These are phyloP conservation scores for Dermolepida albohirtum DNA, from an alignment of 2,888 invertebrate genomes.

Conservation along the genomic window DNA sequence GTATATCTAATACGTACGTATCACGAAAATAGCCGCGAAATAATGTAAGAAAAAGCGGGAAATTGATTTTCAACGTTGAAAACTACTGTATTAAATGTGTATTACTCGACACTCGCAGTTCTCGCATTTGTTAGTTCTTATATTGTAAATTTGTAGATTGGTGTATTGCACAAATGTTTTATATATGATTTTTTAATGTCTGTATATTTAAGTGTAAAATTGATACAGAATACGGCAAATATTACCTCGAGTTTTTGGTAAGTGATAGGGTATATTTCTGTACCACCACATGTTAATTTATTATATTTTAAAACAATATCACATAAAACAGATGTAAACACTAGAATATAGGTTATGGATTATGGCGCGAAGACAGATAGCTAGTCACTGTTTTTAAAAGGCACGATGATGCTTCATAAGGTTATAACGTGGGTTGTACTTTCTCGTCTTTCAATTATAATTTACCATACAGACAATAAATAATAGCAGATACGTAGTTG, in stretches of 20 bases:
- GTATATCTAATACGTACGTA: too few relatives aligned
- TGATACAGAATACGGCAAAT: conserved; percentile 10
- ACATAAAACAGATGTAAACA: conserved; percentile 19
- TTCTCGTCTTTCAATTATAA: conserved; percentile 34
- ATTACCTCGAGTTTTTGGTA: conserved; percentile 55
- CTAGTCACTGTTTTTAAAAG: conserved; percentile 6
- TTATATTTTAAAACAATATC: conserved; percentile 43
- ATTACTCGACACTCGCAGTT: too few relatives aligned
- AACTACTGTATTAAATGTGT: too few relatives aligned
- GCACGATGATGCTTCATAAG: too few relatives aligned
- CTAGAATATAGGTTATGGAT: conserved; percentile 45
- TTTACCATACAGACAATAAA: neutral
- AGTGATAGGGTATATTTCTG: conserved; percentile 49
- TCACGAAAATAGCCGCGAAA: too few relatives aligned
- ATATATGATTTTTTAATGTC: neutral
- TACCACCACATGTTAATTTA: conserved; percentile 51
- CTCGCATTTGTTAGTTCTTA: too few relatives aligned
- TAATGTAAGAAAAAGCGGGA: too few relatives aligned
- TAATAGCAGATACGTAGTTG: conserved; percentile 2
- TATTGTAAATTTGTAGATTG: too few relatives aligned
- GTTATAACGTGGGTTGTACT: conserved; percentile 20
- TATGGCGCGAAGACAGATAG: conserved; percentile 46
- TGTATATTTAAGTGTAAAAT: conserved; percentile 4
- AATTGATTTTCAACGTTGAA: too few relatives aligned
- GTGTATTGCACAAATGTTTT: too few relatives aligned